These are phyloP conservation scores for Papilio dardanus DNA, from an alignment of 1,140 invertebrate species.

Conservation along the genomic window DNA sequence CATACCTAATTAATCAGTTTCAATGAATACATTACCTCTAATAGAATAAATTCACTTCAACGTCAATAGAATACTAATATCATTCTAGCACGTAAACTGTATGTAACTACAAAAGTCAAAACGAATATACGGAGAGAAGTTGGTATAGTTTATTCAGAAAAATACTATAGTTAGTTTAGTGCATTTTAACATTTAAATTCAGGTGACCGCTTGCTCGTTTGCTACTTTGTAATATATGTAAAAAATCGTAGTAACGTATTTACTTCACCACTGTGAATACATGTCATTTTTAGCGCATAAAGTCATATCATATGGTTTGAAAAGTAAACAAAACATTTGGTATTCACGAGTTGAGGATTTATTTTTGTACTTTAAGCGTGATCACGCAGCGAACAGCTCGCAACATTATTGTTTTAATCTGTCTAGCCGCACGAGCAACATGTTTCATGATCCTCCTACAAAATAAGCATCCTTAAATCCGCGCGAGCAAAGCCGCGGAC, in stretches of 20 bases:
- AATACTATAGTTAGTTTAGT: neutral
- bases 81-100: neutral
- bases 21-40: neutral
- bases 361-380: constrained; percentile 3
- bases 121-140: neutral
- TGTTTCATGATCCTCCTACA: constrained; percentile 34
- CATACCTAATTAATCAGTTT: constrained; percentile 31
- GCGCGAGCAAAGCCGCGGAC: constrained; percentile 35
- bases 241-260: too few relatives aligned
- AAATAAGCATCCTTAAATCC: constrained; percentile 35
- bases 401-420: constrained; percentile 38
- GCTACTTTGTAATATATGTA: too few relatives aligned
- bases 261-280: too few relatives aligned
- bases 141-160: neutral
- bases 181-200: too few relatives aligned
- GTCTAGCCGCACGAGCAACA: constrained; percentile 24
- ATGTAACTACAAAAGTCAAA: neutral
- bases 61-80: neutral
- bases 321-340: neutral
- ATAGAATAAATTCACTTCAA: constrained; percentile 6
- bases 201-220: too few relatives aligned
- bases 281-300: neutral
- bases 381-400: neutral
- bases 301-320: neutral
- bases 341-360: neutral